A percentile compares a stretch with the other conserved stretches of the same genome.
Evolutionary conservation across 2,113 vertebrate species (phyloP).

Genomic region (Pristiophorus japonicus): DNA sequence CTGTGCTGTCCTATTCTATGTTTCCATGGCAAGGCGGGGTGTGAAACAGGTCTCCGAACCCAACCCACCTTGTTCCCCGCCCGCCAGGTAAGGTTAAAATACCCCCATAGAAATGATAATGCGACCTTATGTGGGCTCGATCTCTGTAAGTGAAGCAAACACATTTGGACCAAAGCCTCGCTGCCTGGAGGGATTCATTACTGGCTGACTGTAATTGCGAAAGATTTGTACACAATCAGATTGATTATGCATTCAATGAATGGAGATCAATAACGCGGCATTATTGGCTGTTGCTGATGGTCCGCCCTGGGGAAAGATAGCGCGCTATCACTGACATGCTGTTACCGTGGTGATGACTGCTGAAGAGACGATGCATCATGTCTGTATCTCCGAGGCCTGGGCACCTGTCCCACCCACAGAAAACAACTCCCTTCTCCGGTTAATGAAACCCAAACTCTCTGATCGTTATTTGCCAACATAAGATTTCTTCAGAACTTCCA

Average conservation of each 20-base stretch:
- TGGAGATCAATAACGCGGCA: neutral
- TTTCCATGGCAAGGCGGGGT: neutral
- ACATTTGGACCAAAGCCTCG: neutral
- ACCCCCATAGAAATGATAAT: neutral
- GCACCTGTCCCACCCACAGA: slow-evolving; percentile 1
- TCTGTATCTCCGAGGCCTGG: neutral
- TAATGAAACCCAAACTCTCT: neutral
- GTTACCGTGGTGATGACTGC: neutral
- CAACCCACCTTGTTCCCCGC: neutral
- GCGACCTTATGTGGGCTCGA: neutral
- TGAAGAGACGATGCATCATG: neutral
- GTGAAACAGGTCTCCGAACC: neutral
- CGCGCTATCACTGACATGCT: neutral
- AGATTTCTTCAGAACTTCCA: neutral
- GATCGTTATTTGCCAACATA: neutral
- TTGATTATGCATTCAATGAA: neutral
- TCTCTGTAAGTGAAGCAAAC: neutral
- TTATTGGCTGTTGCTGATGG: neutral
- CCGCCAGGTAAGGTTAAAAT: neutral
- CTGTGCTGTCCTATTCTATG: no score
- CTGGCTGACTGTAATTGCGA: neutral
- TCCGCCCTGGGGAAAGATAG: no score
- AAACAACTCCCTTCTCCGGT: neutral
- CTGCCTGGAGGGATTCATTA: neutral
- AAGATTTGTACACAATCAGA: slow-evolving; percentile 17